Evolutionary conservation across 2,113 vertebrate species (phyloP).

Genomic region (Poeciliopsis prolifica): DNA sequence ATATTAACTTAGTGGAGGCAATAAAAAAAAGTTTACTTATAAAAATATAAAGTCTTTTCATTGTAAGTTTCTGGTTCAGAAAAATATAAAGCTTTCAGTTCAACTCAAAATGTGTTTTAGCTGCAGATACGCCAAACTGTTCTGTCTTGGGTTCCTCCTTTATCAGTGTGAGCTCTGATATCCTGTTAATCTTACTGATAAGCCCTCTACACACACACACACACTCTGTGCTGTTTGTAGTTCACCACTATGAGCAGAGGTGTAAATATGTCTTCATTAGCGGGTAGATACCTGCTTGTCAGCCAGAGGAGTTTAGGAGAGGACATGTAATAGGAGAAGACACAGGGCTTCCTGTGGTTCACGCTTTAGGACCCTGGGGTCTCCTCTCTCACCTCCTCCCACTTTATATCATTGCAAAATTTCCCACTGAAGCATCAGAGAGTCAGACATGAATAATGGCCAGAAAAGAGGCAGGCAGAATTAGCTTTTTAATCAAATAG

Average conservation of each 20-base stretch:
- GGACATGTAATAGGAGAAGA: conserved; percentile 62
- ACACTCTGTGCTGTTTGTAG: not conserved
- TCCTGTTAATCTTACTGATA: conserved; percentile 44
- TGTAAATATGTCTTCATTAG: conserved; percentile 47
- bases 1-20: not conserved
- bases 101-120: conserved; percentile 4
- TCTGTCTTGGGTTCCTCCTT: conserved; percentile 12
- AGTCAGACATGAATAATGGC: conserved; percentile 9
- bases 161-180: conserved; percentile 13
- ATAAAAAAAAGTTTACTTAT: not conserved
- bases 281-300: conserved; percentile 38
- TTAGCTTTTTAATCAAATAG: not conserved
- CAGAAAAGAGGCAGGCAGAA: conserved; percentile 8
- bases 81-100: not conserved
- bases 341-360: conserved; percentile 23
- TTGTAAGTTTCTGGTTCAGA: not conserved
- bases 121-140: conserved; percentile 20
- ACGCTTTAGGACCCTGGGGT: conserved; percentile 10
- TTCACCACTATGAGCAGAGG: conserved; percentile 13
- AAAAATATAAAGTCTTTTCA: not conserved
- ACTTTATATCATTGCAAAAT: conserved; percentile 23
- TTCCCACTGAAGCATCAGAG: conserved; percentile 14
- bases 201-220: conserved; percentile 27
- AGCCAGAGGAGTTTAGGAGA: conserved; percentile 6
- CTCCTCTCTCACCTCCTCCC: conserved; percentile 1